These are phyloP conservation scores for Chrysocyon brachyurus DNA, from an alignment of 2,797 vertebrate genomes.

Conservation along the genomic window DNA sequence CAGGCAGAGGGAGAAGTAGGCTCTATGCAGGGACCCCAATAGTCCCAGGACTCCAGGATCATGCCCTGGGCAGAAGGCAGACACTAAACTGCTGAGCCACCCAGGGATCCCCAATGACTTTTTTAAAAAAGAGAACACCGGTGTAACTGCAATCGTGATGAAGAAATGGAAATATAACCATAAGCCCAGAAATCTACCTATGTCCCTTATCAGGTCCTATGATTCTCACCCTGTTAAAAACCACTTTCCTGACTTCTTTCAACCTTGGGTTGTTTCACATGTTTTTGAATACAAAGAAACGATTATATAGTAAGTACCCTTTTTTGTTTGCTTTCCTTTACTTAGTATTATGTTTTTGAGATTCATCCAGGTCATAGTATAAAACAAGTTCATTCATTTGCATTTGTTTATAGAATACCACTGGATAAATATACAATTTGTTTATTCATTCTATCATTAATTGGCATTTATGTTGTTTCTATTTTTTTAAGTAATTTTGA, in stretches of 20 bases:
- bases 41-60: too few relatives aligned
- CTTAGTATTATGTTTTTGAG: background rate
- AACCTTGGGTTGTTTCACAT: background rate
- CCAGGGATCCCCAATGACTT: background rate
- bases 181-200: background rate
- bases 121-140: background rate
- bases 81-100: too few relatives aligned
- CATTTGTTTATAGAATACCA: background rate
- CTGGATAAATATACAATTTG: background rate
- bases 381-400: background rate
- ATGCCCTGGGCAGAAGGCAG: too few relatives aligned
- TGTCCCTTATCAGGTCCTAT: too few relatives aligned
- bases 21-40: too few relatives aligned
- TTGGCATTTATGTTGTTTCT: background rate
- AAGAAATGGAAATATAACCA: background rate
- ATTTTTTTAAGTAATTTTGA: background rate
- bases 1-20: too few relatives aligned
- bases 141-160: background rate
- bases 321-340: background rate
- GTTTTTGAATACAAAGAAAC: constrained; percentile 4
- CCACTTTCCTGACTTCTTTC: background rate
- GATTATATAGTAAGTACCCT: background rate
- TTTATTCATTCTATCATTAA: background rate
- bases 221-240: background rate
- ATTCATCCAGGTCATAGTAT: background rate